Percentiles rank a stretch among this genome's conserved stretches.
Conservation (phyloP, 2,113 vertebrate species). For the Acrocephalus arundinaceus region DNA sequence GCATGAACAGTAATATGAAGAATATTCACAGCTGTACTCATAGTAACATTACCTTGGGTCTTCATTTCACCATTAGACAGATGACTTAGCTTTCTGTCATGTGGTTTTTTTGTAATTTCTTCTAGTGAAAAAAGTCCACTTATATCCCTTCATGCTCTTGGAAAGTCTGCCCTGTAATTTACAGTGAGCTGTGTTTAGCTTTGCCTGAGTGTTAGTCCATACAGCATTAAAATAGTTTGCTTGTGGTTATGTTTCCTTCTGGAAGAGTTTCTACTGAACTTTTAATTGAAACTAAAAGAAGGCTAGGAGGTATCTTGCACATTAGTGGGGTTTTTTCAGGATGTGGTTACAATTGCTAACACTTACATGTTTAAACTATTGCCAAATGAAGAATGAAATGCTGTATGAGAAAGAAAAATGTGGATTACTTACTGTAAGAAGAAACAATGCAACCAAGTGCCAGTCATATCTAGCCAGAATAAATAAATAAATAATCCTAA, state of each 20-base stretch:
- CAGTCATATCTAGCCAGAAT: background rate
- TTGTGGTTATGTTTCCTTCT: background rate
- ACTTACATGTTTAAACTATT: background rate
- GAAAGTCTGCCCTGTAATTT: conserved; percentile 35
- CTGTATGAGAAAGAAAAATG: background rate
- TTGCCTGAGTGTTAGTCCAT: background rate
- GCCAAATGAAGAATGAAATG: background rate
- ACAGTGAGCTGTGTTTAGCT: conserved; percentile 23
- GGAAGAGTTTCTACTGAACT: background rate
- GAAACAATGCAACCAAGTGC: background rate
- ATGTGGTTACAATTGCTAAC: background rate
- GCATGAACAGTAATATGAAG: background rate
- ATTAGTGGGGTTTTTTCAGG: background rate
- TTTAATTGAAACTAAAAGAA: background rate
- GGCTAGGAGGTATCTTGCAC: background rate
- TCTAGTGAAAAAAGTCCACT: background rate
- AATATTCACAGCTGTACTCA: background rate
- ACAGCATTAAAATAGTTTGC: conserved; percentile 26
- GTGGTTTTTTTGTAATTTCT: background rate
- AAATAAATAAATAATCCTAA: background rate
- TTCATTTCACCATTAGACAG: background rate
- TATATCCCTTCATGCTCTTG: background rate
- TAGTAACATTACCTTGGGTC: background rate
- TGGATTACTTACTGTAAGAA: background rate
- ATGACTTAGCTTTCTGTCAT: background rate